phyloP scores from a whole-genome alignment of 2,113 vertebrate genomes.

The Chroicocephalus ridibundus region DNA sequence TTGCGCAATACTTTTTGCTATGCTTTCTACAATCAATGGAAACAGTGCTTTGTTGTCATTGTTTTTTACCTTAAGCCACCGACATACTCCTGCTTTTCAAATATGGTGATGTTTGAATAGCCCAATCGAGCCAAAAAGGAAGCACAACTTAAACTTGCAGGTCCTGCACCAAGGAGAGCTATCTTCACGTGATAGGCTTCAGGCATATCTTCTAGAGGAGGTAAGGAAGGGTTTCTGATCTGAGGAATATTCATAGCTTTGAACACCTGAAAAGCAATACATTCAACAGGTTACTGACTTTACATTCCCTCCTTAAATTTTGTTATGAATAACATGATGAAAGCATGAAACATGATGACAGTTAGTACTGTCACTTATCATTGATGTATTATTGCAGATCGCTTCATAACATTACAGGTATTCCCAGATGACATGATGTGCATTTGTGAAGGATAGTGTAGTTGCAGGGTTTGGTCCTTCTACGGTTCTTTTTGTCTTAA shows the following conservation, averaged over 20 bases:
- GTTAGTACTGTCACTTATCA: not conserved
- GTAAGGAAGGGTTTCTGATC: conserved; percentile 77
- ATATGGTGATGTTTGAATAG: conserved; percentile 83
- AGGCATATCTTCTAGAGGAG: conserved; percentile 72
- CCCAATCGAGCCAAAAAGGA: conserved; percentile 84
- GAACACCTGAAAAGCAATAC: conserved; percentile 77
- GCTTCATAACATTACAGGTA: not conserved
- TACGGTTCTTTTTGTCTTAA: not conserved
- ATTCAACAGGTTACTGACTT: conserved; percentile 6
- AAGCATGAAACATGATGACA: not conserved
- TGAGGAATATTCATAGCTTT: conserved; percentile 86
- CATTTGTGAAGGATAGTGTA: not conserved
- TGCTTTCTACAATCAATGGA: not conserved
- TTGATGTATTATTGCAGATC: not conserved
- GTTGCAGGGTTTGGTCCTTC: not conserved
- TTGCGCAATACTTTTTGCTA: not conserved
- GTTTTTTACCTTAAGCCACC: conserved; percentile 84
- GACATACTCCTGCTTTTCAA: conserved; percentile 80
- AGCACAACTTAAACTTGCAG: conserved; percentile 85
- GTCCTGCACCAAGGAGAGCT: conserved; percentile 85
- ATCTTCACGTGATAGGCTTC: conserved; percentile 79
- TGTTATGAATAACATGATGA: not conserved
- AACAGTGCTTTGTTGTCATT: not conserved
- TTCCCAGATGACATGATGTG: not conserved
- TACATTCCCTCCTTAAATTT: not conserved